Conservation (phyloP, 2,113 vertebrate species). For the Emberiza fucata region DNA sequence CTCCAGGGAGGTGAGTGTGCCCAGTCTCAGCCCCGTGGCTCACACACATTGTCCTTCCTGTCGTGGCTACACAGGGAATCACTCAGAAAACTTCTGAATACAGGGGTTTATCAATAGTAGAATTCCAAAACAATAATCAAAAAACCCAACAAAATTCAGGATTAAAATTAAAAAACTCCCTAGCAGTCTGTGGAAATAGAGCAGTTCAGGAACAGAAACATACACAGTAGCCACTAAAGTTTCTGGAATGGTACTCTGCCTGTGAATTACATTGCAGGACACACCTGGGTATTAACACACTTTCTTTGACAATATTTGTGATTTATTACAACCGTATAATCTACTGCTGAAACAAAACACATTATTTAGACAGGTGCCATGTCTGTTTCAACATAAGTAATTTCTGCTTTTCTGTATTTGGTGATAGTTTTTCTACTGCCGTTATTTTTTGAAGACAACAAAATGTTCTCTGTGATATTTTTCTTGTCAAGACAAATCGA, state of each 20-base stretch:
- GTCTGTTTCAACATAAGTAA: background rate
- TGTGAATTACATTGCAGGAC: background rate
- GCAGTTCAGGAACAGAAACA: background rate
- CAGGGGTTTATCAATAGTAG: background rate
- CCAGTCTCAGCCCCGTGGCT: background rate
- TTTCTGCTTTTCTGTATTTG: background rate
- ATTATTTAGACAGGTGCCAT: conserved; percentile 41
- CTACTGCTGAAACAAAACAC: background rate
- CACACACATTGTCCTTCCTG: background rate
- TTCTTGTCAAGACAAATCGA: background rate
- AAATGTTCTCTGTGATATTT: background rate
- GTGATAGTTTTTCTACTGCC: background rate
- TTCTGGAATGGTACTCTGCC: background rate
- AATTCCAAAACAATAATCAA: background rate
- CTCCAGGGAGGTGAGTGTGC: background rate
- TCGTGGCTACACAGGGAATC: background rate
- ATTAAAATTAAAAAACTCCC: background rate
- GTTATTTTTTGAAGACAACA: background rate
- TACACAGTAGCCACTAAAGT: background rate
- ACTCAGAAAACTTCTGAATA: background rate
- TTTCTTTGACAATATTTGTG: background rate
- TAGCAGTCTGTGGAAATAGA: background rate
- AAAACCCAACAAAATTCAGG: background rate
- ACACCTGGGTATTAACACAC: background rate
- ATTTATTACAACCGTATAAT: background rate